A percentile compares a stretch with the other conserved stretches of the same genome.
These are phyloP conservation scores for Triplophysa yarkandensis DNA, from an alignment of 2,797 vertebrate species.

Conservation along the genomic window DNA sequence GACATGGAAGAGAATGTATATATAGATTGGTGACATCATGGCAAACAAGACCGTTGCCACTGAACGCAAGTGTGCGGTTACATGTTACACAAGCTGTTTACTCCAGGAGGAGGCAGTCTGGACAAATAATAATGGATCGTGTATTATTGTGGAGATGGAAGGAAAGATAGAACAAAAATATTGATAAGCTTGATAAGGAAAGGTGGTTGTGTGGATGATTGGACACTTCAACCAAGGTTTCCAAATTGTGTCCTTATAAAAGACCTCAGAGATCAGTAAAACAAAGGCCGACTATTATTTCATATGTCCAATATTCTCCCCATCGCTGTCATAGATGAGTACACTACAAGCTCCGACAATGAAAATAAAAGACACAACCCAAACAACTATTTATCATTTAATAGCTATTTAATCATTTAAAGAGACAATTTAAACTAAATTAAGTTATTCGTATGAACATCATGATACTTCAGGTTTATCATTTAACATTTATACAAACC, in stretches of 20 bases:
- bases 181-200: conserved; percentile 26
- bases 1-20: conserved; percentile 18
- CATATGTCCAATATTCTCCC: conserved; percentile 46
- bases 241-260: conserved; percentile 30
- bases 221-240: conserved; percentile 33
- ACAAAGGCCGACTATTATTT: conserved; percentile 42
- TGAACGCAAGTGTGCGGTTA: conserved; percentile 16
- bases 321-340: conserved; percentile 3
- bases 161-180: conserved; percentile 12
- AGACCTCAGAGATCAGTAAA: conserved; percentile 41
- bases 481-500: conserved; percentile 30
- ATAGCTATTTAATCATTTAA: conserved; percentile 11
- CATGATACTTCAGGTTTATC: conserved; percentile 29
- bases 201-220: conserved; percentile 12
- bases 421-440: conserved; percentile 45
- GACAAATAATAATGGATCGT: conserved; percentile 17
- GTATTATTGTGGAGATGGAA: conserved; percentile 11
- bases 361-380: neutral
- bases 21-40: neutral
- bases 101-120: neutral
- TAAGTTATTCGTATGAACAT: conserved; percentile 40
- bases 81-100: conserved; percentile 43
- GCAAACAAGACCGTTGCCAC: conserved; percentile 1
- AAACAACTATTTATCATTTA: neutral
- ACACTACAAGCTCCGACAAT: conserved; percentile 16